A percentile compares a stretch with the other conserved stretches of the same genome.
Evolutionary conservation across 2,888 invertebrate genomes (phyloP).

Genomic region (Silvanus unidentatus): DNA sequence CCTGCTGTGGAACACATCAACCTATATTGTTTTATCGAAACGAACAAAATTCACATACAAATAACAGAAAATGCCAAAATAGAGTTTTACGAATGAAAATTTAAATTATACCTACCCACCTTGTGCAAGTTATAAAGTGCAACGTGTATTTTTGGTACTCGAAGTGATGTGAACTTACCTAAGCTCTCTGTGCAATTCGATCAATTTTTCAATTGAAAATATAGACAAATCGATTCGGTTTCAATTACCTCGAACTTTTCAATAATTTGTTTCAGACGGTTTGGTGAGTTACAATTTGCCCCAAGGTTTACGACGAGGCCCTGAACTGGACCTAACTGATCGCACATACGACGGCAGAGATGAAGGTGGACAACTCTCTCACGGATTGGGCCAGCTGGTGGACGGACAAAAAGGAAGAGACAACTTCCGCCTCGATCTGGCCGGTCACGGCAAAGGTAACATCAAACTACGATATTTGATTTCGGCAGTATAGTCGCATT

Average conservation of each 20-base stretch:
- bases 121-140: too few species aligned
- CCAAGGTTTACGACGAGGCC: constrained; percentile 63
- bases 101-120: too few species aligned
- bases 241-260: too few species aligned
- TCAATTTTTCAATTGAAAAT: too few species aligned
- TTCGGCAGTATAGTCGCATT: constrained; percentile 23
- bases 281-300: constrained; percentile 74
- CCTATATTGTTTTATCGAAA: neutral
- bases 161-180: too few species aligned
- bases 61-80: too few species aligned
- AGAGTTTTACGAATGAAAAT: too few species aligned
- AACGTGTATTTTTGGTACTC: too few species aligned
- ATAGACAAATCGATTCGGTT: too few species aligned
- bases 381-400: constrained; percentile 72
- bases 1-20: constrained; percentile 14
- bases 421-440: constrained; percentile 63
- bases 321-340: constrained; percentile 72
- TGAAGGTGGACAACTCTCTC: constrained; percentile 56
- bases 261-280: constrained; percentile 54
- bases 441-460: constrained; percentile 63
- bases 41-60: too few species aligned
- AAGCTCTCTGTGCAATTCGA: constrained; percentile 1
- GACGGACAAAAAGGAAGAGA: constrained; percentile 71
- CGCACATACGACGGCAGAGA: constrained; percentile 71
- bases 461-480: constrained; percentile 18